Conservation (phyloP, 2,797 vertebrate species). For the Syndactyla subalaris region DNA sequence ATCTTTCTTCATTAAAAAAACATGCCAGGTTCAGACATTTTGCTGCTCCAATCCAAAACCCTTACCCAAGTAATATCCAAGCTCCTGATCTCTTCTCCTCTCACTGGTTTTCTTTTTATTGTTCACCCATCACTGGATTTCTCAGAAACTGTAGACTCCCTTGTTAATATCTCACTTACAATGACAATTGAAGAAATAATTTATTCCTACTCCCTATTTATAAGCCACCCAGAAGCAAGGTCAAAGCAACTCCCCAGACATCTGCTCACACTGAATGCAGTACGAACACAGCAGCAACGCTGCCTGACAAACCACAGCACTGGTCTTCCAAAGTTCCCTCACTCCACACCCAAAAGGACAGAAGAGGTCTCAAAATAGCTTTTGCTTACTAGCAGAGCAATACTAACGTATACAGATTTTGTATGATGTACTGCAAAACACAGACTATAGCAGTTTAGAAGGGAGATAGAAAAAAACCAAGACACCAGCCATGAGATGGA, state of each 20-base stretch:
- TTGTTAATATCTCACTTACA: conserved; percentile 1
- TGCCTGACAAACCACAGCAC: background rate
- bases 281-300: background rate
- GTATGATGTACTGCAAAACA: background rate
- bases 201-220: conserved; percentile 32
- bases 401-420: accelerated
- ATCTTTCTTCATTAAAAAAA: background rate
- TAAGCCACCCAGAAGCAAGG: conserved; percentile 51
- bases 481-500: background rate
- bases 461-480: background rate
- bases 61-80: background rate
- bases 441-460: background rate
- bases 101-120: background rate
- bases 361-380: background rate
- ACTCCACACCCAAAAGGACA: background rate
- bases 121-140: background rate
- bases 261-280: background rate
- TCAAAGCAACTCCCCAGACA: conserved; percentile 23
- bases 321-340: background rate
- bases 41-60: background rate
- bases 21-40: background rate
- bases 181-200: conserved; percentile 25
- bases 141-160: background rate
- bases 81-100: background rate
- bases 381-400: background rate